Evolutionary conservation across 1,140 invertebrate genomes (phyloP).

Genomic region (Drosophila malerkotliana): DNA sequence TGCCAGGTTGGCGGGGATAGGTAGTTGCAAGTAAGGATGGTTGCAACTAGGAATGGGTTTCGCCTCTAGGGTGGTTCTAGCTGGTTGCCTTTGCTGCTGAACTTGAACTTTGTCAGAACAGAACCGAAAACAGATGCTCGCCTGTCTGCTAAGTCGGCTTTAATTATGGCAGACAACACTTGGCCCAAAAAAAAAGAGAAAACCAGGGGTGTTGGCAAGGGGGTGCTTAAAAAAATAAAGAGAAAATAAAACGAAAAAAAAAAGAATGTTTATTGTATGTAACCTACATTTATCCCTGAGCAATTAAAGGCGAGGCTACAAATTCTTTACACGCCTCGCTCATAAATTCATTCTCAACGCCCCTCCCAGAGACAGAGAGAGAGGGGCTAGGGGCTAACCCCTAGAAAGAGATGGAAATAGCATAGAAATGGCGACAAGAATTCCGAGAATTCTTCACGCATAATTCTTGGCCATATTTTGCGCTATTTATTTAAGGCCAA

Average conservation of each 20-base stretch:
- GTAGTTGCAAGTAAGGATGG: not conserved
- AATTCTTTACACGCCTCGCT: constrained; percentile 41
- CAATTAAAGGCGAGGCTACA: constrained; percentile 45
- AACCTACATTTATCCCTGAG: constrained; percentile 34
- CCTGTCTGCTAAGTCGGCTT: constrained; percentile 49
- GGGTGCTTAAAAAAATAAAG: constrained; percentile 5
- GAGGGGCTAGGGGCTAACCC: not conserved
- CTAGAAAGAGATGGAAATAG: not conserved
- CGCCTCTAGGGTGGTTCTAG: constrained; percentile 2
- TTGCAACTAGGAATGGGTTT: not conserved
- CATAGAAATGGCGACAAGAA: constrained; percentile 17
- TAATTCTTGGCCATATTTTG: constrained; percentile 31
- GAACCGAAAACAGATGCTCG: constrained; percentile 46
- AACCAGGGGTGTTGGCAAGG: not conserved
- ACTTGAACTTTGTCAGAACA: constrained; percentile 44
- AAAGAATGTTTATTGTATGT: constrained; percentile 1
- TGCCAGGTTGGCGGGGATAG: not conserved
- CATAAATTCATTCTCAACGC: constrained; percentile 35
- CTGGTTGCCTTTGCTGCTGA: constrained; percentile 27
- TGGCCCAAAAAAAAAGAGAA: not conserved
- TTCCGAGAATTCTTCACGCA: constrained; percentile 24
- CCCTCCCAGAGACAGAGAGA: not conserved
- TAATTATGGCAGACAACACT: constrained; percentile 50
- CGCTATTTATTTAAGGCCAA: constrained; percentile 50
- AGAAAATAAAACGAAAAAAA: not conserved